These are phyloP conservation scores for Odontesthes bonariensis DNA, from an alignment of 2,113 vertebrate species.

Conservation along the genomic window DNA sequence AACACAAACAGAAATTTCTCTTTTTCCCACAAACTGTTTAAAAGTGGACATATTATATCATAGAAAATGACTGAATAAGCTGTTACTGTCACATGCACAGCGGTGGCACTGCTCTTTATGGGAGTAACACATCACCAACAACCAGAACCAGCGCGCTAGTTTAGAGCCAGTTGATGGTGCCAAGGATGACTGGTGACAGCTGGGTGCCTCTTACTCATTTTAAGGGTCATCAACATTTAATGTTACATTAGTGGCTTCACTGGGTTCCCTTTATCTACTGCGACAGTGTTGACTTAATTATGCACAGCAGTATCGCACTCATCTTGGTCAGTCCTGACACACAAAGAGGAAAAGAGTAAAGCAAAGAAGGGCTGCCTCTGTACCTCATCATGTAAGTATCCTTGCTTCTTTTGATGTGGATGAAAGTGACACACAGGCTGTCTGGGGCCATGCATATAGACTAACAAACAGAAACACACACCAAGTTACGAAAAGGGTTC, in stretches of 20 bases:
- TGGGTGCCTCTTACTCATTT: constrained; percentile 73
- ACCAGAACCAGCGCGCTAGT: constrained; percentile 32
- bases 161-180: constrained; percentile 61
- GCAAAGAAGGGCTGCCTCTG: constrained; percentile 12
- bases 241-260: constrained; percentile 73
- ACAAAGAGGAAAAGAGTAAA: constrained; percentile 7
- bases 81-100: background rate
- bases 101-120: background rate
- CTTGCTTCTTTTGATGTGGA: constrained; percentile 63
- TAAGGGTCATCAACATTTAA: constrained; percentile 81
- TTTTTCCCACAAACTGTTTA: too few species aligned
- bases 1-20: constrained; percentile 18
- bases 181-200: constrained; percentile 74
- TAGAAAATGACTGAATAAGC: constrained; percentile 8
- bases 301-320: constrained; percentile 56
- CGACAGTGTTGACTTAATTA: constrained; percentile 77
- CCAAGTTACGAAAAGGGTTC: constrained; percentile 57
- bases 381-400: constrained; percentile 31
- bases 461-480: constrained; percentile 29
- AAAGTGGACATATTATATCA: constrained; percentile 3
- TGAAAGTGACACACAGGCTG: constrained; percentile 57
- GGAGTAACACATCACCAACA: constrained; percentile 45
- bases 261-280: constrained; percentile 71
- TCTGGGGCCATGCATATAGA: constrained; percentile 23
- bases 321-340: constrained; percentile 51